phyloP scores from a whole-genome alignment of 2,888 invertebrate genomes.

The Resseliella maxima region DNA sequence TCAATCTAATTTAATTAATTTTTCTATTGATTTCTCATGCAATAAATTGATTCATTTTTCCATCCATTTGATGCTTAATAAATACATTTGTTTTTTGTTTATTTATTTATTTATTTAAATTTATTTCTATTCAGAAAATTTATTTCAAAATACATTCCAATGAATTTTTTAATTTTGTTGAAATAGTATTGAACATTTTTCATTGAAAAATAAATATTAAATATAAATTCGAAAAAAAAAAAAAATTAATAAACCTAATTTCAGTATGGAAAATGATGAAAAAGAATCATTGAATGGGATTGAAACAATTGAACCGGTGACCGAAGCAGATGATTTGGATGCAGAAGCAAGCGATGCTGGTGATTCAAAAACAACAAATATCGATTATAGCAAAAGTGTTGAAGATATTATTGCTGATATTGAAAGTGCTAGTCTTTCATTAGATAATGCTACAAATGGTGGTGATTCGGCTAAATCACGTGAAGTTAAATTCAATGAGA shows the following conservation, averaged over 20 bases:
- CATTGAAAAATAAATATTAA: not conserved
- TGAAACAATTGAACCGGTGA: constrained; percentile 3
- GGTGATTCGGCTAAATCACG: constrained; percentile 58
- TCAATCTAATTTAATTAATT: not conserved
- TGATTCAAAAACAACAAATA: not conserved
- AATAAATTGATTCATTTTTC: too few species aligned
- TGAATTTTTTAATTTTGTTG: too few species aligned
- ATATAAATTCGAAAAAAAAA: not conserved
- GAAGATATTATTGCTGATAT: constrained; percentile 50
- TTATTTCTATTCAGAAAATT: not conserved
- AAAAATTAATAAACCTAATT: not conserved
- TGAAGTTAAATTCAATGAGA: constrained; percentile 60
- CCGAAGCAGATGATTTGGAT: constrained; percentile 1
- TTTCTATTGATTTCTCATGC: not conserved
- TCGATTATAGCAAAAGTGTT: constrained; percentile 30
- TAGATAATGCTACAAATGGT: not conserved
- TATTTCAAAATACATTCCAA: too few species aligned
- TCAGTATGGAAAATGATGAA: not conserved
- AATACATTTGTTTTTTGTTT: too few species aligned
- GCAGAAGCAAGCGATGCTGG: not conserved
- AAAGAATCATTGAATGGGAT: not conserved
- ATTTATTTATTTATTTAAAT: not conserved
- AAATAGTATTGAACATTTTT: too few species aligned
- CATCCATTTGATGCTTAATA: too few species aligned
- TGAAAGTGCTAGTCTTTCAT: not conserved